Evolutionary conservation across 1,140 invertebrate species (phyloP).

Genomic region (Pectinophora gossypiella): DNA sequence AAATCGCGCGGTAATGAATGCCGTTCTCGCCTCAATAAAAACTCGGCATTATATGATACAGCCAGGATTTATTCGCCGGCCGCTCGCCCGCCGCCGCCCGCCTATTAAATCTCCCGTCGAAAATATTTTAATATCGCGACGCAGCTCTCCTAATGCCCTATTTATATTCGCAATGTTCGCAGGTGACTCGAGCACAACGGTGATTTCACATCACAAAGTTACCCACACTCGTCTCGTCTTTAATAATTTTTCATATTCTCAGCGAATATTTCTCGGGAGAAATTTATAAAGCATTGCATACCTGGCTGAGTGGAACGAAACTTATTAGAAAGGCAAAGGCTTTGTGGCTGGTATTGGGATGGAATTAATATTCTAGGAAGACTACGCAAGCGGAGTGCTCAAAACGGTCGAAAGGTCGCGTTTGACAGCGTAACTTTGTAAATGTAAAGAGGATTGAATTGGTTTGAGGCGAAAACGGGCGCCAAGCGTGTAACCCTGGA

Average conservation of each 20-base stretch:
- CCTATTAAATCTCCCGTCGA: constrained; percentile 16
- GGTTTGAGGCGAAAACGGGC: no score
- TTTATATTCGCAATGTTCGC: constrained; percentile 5
- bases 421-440: no score
- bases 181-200: background rate
- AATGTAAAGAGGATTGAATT: no score
- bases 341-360: background rate
- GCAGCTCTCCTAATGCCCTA: constrained; percentile 1
- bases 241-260: background rate
- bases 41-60: constrained; percentile 40
- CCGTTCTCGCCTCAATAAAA: constrained; percentile 51
- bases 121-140: constrained; percentile 24
- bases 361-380: background rate
- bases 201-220: background rate
- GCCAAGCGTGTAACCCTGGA: no score
- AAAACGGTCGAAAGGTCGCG: no score
- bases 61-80: constrained; percentile 27
- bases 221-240: background rate
- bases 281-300: background rate
- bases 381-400: no score
- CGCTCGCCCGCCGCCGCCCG: constrained; percentile 4
- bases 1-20: constrained; percentile 50
- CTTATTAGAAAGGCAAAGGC: background rate
- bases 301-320: background rate
- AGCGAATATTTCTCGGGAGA: background rate